Evolutionary conservation across 2,113 vertebrate genomes (phyloP), one percentile per base, ranked within the genome.

Genomic region (Xyrauchen texanus): DNA sequence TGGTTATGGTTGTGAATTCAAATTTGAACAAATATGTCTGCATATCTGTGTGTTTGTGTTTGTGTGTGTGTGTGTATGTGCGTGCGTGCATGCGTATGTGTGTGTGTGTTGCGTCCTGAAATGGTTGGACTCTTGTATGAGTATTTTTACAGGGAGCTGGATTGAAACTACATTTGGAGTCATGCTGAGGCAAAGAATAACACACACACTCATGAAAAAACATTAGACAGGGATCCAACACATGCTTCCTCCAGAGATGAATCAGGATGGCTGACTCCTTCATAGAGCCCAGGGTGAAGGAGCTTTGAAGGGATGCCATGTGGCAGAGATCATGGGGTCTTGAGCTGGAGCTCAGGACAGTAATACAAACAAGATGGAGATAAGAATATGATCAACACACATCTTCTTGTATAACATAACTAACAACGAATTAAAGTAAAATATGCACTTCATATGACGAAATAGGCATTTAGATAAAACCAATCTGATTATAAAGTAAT

Each of bases 251-350:
- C 62, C 46, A 78, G 67, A 84, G 80, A 82, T 84, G 70, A 68
- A 85, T 85, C 81, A 85, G 87, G 88, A 83, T 82, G 83, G 81
- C 83, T 89, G 91, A 88, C 84, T 85, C 86, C 81, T 82, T 83
- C 77, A 87, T 85, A 88, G 84, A 90, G 85, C 86, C 90, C 86
- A 82, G 86, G 88, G 85, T 88, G 82, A 86, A 85, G 16, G 77
- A 55, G 80, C 91, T 93, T 93, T 92, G 91, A 93, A 90, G 88
- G 90, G 87, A 85, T 79, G 89, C 90, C 91, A 93, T 90, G 91
- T 90, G 90, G 89, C 89, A 89, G 88, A 90, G 90, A 93, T 91
- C 88, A 91, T 85, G 46, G 86, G 90, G 89, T 91, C 85, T 92
- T 90, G n/a, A 90, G 90, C 86, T 82, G 90, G 86, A 92, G 87